phyloP scores from a whole-genome alignment of 2,113 vertebrate genomes.

The Lasiurus borealis region DNA sequence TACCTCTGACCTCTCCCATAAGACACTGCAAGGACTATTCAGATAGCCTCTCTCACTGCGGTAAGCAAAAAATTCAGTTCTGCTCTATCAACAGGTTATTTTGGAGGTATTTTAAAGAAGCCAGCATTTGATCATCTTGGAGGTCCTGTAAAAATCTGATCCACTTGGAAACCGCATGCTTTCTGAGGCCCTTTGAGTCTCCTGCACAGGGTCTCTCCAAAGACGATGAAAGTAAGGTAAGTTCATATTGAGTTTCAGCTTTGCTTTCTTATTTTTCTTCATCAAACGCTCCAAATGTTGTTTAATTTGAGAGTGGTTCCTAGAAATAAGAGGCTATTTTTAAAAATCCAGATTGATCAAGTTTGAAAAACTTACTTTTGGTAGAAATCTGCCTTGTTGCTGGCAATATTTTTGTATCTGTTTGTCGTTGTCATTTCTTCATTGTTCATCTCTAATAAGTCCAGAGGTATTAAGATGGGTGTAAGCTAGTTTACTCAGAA shows the following conservation, averaged over 20 bases:
- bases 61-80: constrained; percentile 55
- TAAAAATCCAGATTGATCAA: not conserved
- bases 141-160: constrained; percentile 24
- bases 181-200: not conserved
- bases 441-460: not conserved
- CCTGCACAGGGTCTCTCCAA: not conserved
- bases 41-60: not conserved
- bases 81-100: constrained; percentile 42
- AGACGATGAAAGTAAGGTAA: not conserved
- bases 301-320: not conserved
- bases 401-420: not conserved
- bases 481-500: not conserved
- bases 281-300: not conserved
- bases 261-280: constrained; percentile 13
- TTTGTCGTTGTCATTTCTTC: not conserved
- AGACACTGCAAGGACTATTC: not conserved
- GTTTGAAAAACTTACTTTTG: not conserved
- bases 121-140: constrained; percentile 14
- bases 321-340: not conserved
- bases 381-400: not conserved
- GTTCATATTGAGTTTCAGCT: not conserved
- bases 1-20: not conserved
- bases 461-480: not conserved
- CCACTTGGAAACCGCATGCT: not conserved
- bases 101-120: constrained; percentile 54